Conservation (phyloP, 2,888 invertebrate genomes). For the Hesperia comma region DNA sequence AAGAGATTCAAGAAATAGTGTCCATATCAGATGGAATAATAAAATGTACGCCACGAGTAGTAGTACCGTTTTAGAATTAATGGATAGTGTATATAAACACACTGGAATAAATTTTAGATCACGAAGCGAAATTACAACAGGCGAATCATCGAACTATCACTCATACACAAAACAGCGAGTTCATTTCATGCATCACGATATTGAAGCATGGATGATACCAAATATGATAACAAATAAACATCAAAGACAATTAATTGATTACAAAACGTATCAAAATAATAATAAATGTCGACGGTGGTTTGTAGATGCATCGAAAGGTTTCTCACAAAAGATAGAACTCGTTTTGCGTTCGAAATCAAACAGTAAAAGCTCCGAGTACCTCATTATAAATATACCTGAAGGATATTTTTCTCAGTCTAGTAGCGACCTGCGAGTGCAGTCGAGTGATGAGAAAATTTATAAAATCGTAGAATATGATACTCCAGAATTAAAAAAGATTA, state of each 20-base stretch:
- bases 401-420: slow-evolving; percentile 62
- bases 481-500: slow-evolving; percentile 42
- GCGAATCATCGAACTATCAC: slow-evolving; percentile 51
- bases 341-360: slow-evolving; percentile 58
- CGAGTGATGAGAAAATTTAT: slow-evolving; percentile 69
- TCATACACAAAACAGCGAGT: slow-evolving; percentile 52
- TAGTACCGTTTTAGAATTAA: slow-evolving; percentile 64
- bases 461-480: slow-evolving; percentile 73
- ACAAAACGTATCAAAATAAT: not conserved
- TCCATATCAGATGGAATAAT: slow-evolving; percentile 69
- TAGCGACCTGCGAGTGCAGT: slow-evolving; percentile 49
- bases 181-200: slow-evolving; percentile 59
- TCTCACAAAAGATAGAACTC: slow-evolving; percentile 63
- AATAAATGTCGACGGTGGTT: slow-evolving; percentile 57
- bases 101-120: slow-evolving; percentile 57
- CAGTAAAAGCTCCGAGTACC: slow-evolving; percentile 57
- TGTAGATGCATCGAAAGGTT: slow-evolving; percentile 63
- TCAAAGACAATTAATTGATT: slow-evolving; percentile 42
- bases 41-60: slow-evolving; percentile 64
- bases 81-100: slow-evolving; percentile 63
- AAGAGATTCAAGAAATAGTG: slow-evolving; percentile 61
- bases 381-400: slow-evolving; percentile 68
- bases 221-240: slow-evolving; percentile 52
- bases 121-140: slow-evolving; percentile 59
- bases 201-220: slow-evolving; percentile 74